Conservation (phyloP, 2,888 invertebrate genomes). For the Nomada fucata region DNA sequence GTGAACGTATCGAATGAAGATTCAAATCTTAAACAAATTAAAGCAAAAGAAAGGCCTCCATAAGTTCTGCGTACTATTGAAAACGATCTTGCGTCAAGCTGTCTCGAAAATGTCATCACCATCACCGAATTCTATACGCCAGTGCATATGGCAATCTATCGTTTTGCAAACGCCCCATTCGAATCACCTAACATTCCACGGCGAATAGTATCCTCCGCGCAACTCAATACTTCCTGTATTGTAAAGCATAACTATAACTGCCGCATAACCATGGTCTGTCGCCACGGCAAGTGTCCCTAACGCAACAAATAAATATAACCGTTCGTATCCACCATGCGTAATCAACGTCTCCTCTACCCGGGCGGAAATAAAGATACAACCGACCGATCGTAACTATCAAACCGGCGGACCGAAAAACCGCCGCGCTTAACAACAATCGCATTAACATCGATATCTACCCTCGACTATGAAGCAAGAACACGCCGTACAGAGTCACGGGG, state of each 20-base stretch:
- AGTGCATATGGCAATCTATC: too few species aligned
- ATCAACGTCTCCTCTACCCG: neutral
- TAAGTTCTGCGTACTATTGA: too few species aligned
- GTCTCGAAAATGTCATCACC: too few species aligned
- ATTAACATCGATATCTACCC: slow-evolving; percentile 4
- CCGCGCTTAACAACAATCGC: neutral
- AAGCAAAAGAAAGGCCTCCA: too few species aligned
- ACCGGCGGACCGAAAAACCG: neutral
- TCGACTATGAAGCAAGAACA: neutral
- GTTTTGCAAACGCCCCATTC: neutral
- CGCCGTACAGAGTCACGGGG: neutral
- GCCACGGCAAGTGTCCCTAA: neutral
- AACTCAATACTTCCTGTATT: neutral
- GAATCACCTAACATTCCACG: neutral
- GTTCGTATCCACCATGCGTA: neutral
- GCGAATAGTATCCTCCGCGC: neutral
- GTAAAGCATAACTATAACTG: neutral
- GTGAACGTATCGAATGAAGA: too few species aligned
- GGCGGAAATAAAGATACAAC: neutral
- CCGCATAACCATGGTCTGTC: neutral
- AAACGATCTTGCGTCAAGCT: too few species aligned
- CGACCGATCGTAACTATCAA: neutral
- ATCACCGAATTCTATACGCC: too few species aligned
- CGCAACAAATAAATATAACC: neutral
- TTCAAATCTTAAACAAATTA: too few species aligned